A percentile compares a stretch with the other conserved stretches of the same genome.
Evolutionary conservation across 2,113 vertebrate genomes (phyloP).

Genomic region (Agelaius phoeniceus): DNA sequence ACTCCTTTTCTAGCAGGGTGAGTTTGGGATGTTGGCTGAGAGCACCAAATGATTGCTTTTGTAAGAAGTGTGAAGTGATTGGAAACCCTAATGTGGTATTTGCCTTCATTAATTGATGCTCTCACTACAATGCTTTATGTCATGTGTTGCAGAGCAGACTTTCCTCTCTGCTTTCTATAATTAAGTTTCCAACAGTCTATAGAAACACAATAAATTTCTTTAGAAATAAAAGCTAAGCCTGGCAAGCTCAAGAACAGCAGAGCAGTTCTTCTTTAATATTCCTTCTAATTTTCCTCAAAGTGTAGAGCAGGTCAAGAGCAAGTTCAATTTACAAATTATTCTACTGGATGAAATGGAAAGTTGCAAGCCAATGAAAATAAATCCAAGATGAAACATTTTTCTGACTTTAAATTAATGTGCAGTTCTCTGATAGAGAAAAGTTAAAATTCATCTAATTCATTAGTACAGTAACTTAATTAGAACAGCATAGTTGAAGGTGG

Average conservation of each 20-base stretch:
- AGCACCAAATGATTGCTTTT: neutral
- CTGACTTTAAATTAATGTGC: neutral
- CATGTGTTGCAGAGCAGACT: neutral
- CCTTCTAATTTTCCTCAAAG: neutral
- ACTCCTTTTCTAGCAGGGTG: too few species aligned
- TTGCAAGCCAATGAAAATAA: slow-evolving; percentile 12
- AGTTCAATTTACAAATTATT: slow-evolving; percentile 1
- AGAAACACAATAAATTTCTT: neutral
- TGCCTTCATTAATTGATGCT: neutral
- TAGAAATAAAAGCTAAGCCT: neutral
- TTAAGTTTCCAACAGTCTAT: neutral
- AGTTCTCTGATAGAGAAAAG: neutral
- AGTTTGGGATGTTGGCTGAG: neutral
- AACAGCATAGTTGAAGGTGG: neutral
- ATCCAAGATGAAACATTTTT: neutral
- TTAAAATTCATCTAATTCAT: slow-evolving; percentile 10
- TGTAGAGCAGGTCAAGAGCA: neutral
- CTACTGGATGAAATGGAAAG: neutral
- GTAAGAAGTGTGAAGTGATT: neutral
- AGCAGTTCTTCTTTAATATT: neutral
- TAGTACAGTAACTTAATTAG: slow-evolving; percentile 13
- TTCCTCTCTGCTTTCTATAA: neutral
- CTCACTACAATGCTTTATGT: neutral
- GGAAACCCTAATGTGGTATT: neutral
- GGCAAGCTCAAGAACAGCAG: neutral